Evolutionary conservation across 1,140 invertebrate species (phyloP).

Genomic region (Drosophila repletoides): DNA sequence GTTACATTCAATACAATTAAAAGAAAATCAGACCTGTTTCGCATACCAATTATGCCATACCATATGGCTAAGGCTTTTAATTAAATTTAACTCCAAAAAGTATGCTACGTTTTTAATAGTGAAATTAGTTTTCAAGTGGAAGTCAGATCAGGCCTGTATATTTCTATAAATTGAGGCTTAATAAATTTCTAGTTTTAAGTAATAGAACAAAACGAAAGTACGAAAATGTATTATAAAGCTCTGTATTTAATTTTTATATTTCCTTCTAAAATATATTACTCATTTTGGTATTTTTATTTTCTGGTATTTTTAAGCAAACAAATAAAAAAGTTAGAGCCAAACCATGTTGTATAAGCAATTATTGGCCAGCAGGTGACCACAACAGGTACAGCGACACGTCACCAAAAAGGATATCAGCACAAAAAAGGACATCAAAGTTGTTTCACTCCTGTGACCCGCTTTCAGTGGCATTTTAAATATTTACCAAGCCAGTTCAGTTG

Average conservation of each 20-base stretch:
- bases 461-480: constrained; percentile 67
- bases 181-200: too few relatives aligned
- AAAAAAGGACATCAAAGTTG: constrained; percentile 28
- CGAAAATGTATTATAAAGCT: background rate
- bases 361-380: constrained; percentile 34
- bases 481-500: constrained; percentile 39
- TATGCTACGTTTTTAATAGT: constrained; percentile 10
- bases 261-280: background rate
- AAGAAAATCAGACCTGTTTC: too few relatives aligned
- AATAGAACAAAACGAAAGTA: background rate
- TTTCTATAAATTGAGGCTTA: too few relatives aligned
- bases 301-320: constrained; percentile 31
- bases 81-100: constrained; percentile 61
- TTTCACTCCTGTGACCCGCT: constrained; percentile 11
- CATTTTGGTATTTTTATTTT: constrained; percentile 12
- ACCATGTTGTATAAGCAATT: constrained; percentile 25
- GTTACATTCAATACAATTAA: constrained; percentile 3
- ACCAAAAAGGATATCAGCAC: background rate
- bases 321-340: constrained; percentile 45
- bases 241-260: constrained; percentile 1
- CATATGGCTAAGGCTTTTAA: too few relatives aligned
- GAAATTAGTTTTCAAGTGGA: constrained; percentile 2
- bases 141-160: too few relatives aligned
- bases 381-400: too few relatives aligned
- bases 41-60: too few relatives aligned